Base-by-base conservation (phyloP, 2,113 vertebrate species). In the Symphodus melops region DNA sequence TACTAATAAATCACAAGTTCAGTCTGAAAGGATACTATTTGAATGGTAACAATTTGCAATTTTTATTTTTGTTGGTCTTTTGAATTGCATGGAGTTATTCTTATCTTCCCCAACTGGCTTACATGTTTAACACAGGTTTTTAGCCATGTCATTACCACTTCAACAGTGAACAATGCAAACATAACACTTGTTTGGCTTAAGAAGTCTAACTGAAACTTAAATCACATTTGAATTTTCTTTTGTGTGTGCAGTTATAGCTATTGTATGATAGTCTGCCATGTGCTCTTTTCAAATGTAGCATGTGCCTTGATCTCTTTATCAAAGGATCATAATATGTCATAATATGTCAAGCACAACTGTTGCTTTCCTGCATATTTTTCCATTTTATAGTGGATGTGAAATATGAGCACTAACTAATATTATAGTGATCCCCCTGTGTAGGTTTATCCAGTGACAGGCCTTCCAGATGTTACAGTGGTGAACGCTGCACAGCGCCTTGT, bases 371-470 rank as follows among this genome's bases (percentile, higher is more conserved):
- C 25, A 25, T 25, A 25, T 25, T 25, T 25, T 25, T 25, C 25
- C 25, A 25, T 25, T 25, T 25, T 25, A 25, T 2, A 25, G 25
- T 25, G 25, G 25, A 25, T 25, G 28, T 33, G 6, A 33, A 33
- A 33, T 33, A 33, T 33, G 28, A 33, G 28, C 28, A 33, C 3
- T 33, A 33, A 33, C 6, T 33, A 33, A 69, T 28, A 49, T 63
- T 54, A 60, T 12, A 68, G 3, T 53, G 61, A 59, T 54, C 10
- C 25, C 16, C 5, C 25, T 69, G 57, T 81, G 13, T 63, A 95
- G 95, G 91, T 95, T 3, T 92, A 92, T 69, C 94, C 94, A 17
- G 20, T 95, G 44, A 63, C 88, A 37, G 88, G 89, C 41, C 96
- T 95, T 56, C 95, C 94, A 33, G 90, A 94, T 42, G 17, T 57